A percentile compares a stretch with the other conserved stretches of the same genome.
These are phyloP conservation scores for Lethenteron camtschaticum DNA, from an alignment of 2,113 vertebrate genomes.

Conservation along the genomic window DNA sequence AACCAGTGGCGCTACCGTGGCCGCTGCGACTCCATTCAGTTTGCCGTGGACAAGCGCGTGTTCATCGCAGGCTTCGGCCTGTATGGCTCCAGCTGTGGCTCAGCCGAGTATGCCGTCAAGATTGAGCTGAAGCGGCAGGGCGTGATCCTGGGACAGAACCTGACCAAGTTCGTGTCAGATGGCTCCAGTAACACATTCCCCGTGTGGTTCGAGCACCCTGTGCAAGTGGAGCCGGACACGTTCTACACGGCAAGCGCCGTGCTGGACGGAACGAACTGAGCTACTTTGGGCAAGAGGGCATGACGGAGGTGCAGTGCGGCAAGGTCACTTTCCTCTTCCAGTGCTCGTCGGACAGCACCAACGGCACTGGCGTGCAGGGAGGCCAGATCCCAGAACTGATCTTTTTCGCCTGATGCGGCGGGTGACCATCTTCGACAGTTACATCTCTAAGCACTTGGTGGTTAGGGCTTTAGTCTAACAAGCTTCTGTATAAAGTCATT, in stretches of 20 bases:
- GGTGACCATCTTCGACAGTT: too few species aligned
- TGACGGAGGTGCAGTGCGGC: slow-evolving; percentile 93
- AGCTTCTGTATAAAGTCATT: too few species aligned
- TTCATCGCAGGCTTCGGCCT: slow-evolving; percentile 87
- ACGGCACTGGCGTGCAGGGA: slow-evolving; percentile 83
- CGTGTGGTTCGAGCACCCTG: slow-evolving; percentile 84
- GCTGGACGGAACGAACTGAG: slow-evolving; percentile 75
- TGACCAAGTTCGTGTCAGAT: slow-evolving; percentile 88
- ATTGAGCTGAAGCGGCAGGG: slow-evolving; percentile 87
- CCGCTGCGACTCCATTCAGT: slow-evolving; percentile 92
- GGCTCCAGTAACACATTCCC: slow-evolving; percentile 91
- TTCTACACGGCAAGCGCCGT: slow-evolving; percentile 91
- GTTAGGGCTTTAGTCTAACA: too few species aligned
- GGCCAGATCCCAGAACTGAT: slow-evolving; percentile 92
- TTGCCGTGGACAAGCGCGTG: slow-evolving; percentile 75
- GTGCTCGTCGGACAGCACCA: slow-evolving; percentile 93
- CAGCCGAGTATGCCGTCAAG: slow-evolving; percentile 79
- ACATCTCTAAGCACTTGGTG: too few species aligned
- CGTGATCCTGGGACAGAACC: slow-evolving; percentile 66
- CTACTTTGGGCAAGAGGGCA: slow-evolving; percentile 90
- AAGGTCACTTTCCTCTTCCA: slow-evolving; percentile 94
- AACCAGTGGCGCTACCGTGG: slow-evolving; percentile 94
- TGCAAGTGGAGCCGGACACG: slow-evolving; percentile 85
- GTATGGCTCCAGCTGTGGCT: slow-evolving; percentile 85
- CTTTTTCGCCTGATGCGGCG: slow-evolving; percentile 55